Percentiles rank a stretch among this genome's conserved stretches.
Evolutionary conservation across 2,888 invertebrate genomes (phyloP).

Genomic region (Cephus rjabovi): DNA sequence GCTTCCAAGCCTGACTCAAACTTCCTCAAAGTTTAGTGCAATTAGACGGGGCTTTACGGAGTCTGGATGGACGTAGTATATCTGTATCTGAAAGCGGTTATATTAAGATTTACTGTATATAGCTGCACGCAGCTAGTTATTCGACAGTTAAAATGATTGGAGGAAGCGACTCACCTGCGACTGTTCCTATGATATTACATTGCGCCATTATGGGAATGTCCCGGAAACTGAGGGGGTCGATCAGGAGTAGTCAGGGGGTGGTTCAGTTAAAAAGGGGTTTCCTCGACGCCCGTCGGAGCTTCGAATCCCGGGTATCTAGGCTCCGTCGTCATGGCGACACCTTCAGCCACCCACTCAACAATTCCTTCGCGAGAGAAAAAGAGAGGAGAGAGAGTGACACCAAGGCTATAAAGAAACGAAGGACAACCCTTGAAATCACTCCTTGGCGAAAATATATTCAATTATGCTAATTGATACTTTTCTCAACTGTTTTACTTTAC

Average conservation of each 20-base stretch:
- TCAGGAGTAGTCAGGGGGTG: constrained; percentile 8
- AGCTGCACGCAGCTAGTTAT: background rate
- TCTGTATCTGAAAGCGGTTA: background rate
- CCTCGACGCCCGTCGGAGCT: background rate
- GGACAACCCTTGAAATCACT: background rate
- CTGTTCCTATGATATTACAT: background rate
- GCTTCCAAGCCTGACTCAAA: background rate
- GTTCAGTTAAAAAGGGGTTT: background rate
- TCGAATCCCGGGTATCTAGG: constrained; percentile 46
- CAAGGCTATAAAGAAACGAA: background rate
- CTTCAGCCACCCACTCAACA: constrained; percentile 1
- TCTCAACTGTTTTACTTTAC: background rate
- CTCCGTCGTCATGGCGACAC: constrained; percentile 43
- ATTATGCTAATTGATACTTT: background rate
- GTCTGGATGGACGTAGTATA: background rate
- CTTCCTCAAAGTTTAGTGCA: background rate
- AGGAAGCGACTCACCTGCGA: background rate
- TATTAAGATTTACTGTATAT: background rate
- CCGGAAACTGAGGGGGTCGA: background rate
- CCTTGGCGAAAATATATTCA: background rate
- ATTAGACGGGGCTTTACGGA: background rate
- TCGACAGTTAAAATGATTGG: background rate
- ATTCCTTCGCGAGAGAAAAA: background rate
- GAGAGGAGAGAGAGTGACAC: no score
- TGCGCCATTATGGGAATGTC: background rate